Base-by-base conservation (phyloP, 2,113 vertebrate genomes). In the Perccottus glenii region DNA sequence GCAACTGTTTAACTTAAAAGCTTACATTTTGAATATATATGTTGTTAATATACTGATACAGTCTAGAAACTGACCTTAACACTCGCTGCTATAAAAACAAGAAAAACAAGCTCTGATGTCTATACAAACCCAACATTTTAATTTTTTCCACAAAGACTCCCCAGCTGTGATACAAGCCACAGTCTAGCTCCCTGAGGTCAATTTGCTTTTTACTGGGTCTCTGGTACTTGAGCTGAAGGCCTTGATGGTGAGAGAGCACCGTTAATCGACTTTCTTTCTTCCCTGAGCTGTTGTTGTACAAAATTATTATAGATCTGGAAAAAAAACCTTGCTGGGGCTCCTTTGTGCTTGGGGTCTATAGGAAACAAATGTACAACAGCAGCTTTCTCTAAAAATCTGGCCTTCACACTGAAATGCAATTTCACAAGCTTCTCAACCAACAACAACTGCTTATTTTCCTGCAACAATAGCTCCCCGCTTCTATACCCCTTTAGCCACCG, bases 241-340 rank as follows among this genome's bases (percentile, higher is more conserved):
- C 93, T 94, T 93, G 86, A 92, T 91, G 91, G 88, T 87, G 90
- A 94, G 92, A 94, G 93, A 93, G 89, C 91, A 91, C 91, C 87
- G 93, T 94, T 94, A 96, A 95, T 89, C 91, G 92, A 93, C 78
- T 91, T 94, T 85, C 86, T 93, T 94, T 94, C 84, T 94, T 91
- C 84, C 84, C 66, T 35, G 89, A 86, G 87, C 90, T 93, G 90
- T 90, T 92, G 90, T 93, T 91, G 73, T 65, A 79, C 68, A 88
- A 85, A 87, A 91, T 92, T 93, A 91, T 87, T 90, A 92, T 93
- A 89, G 89, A 88, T 88, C 92, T 77, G 77, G 62, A 58, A 75
- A 78, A 90, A 80, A 90, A 90, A 86, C 89, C 87, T 86, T 88
- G 75, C 89, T 66, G 67, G 70, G 84, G 67, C 72, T 85, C 86